phyloP scores from a whole-genome alignment of 2,888 invertebrate species.

The Leucoma salicis region DNA sequence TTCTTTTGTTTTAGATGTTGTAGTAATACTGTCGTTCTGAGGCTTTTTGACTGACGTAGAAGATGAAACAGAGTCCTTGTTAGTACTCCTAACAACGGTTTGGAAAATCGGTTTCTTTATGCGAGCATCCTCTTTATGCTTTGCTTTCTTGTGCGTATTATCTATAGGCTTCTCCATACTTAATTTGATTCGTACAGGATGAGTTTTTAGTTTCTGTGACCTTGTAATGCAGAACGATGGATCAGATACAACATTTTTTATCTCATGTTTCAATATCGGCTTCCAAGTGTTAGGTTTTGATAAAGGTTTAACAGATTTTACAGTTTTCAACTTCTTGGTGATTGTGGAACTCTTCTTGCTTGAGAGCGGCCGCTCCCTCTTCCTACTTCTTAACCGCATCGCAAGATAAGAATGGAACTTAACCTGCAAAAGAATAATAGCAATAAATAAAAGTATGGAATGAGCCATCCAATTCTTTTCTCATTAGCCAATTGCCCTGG shows the following conservation, averaged over 20 bases:
- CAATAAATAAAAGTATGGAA: no score
- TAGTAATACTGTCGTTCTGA: constrained; percentile 60
- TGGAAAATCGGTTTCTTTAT: constrained; percentile 72
- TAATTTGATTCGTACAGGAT: constrained; percentile 60
- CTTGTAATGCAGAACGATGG: constrained; percentile 57
- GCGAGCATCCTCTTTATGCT: constrained; percentile 54
- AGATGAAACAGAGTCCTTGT: constrained; percentile 60
- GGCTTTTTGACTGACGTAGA: constrained; percentile 51
- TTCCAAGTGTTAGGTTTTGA: constrained; percentile 63
- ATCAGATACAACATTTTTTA: constrained; percentile 62
- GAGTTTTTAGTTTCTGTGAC: constrained; percentile 63
- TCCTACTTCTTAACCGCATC: constrained; percentile 87
- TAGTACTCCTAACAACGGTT: constrained; percentile 66
- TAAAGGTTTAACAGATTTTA: constrained; percentile 46
- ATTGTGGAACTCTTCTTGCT: constrained; percentile 57
- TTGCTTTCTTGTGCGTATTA: constrained; percentile 49
- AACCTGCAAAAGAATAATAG: constrained; percentile 63
- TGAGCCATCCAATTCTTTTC: no score
- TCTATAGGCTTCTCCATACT: constrained; percentile 70
- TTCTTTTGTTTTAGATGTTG: constrained; percentile 59
- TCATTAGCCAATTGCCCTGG: no score
- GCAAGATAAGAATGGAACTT: constrained; percentile 56
- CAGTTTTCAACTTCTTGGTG: constrained; percentile 53
- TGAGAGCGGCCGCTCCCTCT: constrained; percentile 82
- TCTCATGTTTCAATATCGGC: constrained; percentile 55